phyloP scores from a whole-genome alignment of 1,140 invertebrate species.

The Drosophila repletoides region DNA sequence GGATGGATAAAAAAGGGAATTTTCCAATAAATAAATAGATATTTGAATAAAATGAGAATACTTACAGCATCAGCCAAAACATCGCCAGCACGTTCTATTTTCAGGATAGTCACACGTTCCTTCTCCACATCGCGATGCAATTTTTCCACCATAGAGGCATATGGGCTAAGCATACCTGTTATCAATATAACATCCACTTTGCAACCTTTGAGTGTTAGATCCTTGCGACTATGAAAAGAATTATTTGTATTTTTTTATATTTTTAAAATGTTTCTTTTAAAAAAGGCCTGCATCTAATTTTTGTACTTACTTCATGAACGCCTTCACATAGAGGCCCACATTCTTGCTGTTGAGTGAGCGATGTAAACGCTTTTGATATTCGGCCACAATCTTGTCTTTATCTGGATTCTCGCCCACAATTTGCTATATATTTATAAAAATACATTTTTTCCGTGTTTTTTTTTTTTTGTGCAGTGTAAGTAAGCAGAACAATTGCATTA shows the following conservation, averaged over 20 bases:
- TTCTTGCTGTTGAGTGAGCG: constrained; percentile 93
- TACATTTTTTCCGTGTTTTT: not conserved
- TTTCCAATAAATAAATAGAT: not conserved
- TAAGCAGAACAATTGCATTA: constrained; percentile 45
- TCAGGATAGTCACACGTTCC: constrained; percentile 91
- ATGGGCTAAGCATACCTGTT: constrained; percentile 91
- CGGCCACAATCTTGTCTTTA: constrained; percentile 89
- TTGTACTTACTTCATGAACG: constrained; percentile 88
- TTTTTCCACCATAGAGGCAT: constrained; percentile 89
- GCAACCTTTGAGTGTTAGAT: constrained; percentile 87
- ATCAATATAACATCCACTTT: constrained; percentile 91
- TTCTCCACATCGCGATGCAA: constrained; percentile 90
- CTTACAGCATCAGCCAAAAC: constrained; percentile 90
- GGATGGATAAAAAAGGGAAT: not conserved
- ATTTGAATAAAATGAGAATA: not conserved
- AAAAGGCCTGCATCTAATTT: not conserved
- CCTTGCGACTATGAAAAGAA: constrained; percentile 86
- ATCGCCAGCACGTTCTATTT: constrained; percentile 91
- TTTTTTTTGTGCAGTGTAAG: constrained; percentile 32
- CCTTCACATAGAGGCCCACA: constrained; percentile 91
- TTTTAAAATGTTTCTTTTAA: not conserved
- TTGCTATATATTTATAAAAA: constrained; percentile 61
- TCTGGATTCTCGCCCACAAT: constrained; percentile 83
- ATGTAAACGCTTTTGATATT: constrained; percentile 90
- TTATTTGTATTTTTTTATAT: too few relatives aligned